Evolutionary conservation across 2,113 vertebrate genomes (phyloP), one percentile per base, ranked within the genome.

Genomic region (Otus sunia): DNA sequence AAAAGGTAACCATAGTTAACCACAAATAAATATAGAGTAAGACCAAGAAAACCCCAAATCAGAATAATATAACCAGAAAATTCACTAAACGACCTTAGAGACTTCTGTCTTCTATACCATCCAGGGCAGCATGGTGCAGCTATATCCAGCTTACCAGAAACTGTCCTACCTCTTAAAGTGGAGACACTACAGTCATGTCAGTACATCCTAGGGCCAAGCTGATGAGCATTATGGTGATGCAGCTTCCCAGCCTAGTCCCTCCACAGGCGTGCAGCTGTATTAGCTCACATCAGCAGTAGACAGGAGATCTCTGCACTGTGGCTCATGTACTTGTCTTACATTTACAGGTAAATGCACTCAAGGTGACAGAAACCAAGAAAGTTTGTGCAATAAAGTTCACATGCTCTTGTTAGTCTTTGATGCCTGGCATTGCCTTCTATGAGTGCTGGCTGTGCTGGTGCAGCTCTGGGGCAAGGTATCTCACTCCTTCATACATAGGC

Each of bases 251-350:
- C 10, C 12, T 5, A 23, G 30, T 22, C 7, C 7, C 14, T 59
- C 50, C 1, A 0, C 2, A 1, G 7, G 15, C 3, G 0, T 5
- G 29, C 1, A 5, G 25, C 55, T n/a, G 20, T 25, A n/a, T 63
- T 47, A 47, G 37, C 16, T 81, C 18, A 27, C 3, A 1, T 45
- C 12, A 11, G 34, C 5, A 1, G 23, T 6, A 50, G 27, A 12
- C 7, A 32, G 23, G 32, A 68, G 20, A 15, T 47, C 14, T 69
- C 62, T 47, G 12, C 34, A 5, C 55, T 19, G 36, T 13, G 55
- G 16, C 18, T 1, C 0, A 13, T 37, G 53, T 34, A 15, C 19
- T 7, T 52, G 18, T 13, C 56, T n/a, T 45, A 66, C 76, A 9
- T 59, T 71, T 59, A 39, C 15, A 41, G 13, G 56, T n/a, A 45